Percentiles rank a stretch among this genome's conserved stretches.
phyloP scores from a whole-genome alignment of 2,888 invertebrate species.

The Palloptera scutellata region DNA sequence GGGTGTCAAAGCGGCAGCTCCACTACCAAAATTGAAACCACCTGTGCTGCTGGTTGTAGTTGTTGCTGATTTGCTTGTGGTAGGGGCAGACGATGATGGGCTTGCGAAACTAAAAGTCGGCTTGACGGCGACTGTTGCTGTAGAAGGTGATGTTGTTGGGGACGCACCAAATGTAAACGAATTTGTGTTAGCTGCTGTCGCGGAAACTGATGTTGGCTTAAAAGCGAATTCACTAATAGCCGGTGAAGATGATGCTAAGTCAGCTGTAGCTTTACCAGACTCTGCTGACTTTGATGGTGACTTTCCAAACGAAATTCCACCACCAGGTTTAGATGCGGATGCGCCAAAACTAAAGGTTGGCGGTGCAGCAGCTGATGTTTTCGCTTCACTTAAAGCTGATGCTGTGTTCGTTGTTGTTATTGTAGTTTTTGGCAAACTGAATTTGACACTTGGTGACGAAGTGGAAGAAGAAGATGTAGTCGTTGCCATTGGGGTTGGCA shows the following conservation, averaged over 20 bases:
- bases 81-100: constrained; percentile 25
- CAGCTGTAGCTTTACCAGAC: constrained; percentile 5
- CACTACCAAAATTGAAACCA: constrained; percentile 41
- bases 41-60: constrained; percentile 28
- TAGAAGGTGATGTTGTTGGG: constrained; percentile 6
- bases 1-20: constrained; percentile 21
- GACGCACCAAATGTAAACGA: neutral
- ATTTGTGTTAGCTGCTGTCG: neutral
- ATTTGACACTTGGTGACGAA: constrained; percentile 39
- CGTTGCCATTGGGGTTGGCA: constrained; percentile 9
- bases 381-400: constrained; percentile 3
- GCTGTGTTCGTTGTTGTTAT: constrained; percentile 18
- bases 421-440: constrained; percentile 37
- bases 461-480: constrained; percentile 24
- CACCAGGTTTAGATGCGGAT: constrained; percentile 31
- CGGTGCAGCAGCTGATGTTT: constrained; percentile 17
- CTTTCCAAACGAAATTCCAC: constrained; percentile 40
- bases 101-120: constrained; percentile 41
- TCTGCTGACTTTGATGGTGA: constrained; percentile 11
- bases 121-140: constrained; percentile 37
- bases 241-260: constrained; percentile 5
- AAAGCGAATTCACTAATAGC: constrained; percentile 31
- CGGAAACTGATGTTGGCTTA: constrained; percentile 31
- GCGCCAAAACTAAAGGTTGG: constrained; percentile 31
- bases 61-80: constrained; percentile 23